Conservation (phyloP, 2,888 invertebrate species). For the Falcaria lacertinaria region DNA sequence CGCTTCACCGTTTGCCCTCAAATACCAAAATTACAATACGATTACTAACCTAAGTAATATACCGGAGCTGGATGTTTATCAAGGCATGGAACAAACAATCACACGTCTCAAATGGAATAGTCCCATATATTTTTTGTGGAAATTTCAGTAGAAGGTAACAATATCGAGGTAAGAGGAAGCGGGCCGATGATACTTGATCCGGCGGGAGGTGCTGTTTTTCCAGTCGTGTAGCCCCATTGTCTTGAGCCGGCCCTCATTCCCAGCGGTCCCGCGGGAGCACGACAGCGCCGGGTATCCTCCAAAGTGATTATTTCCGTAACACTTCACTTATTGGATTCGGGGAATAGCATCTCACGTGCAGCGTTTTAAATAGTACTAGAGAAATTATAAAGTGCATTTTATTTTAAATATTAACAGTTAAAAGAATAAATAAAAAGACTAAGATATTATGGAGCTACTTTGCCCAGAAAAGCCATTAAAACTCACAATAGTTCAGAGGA, state of each 20-base stretch:
- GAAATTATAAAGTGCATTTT: no score
- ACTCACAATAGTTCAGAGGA: conserved; percentile 5
- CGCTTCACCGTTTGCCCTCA: conserved; percentile 42
- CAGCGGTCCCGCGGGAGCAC: conserved; percentile 27
- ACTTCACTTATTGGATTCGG: conserved; percentile 36
- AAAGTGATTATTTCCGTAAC: conserved; percentile 44
- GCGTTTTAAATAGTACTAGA: conserved; percentile 6
- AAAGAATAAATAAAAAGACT: no score
- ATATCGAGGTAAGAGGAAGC: conserved; percentile 20
- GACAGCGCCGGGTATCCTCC: conserved; percentile 27
- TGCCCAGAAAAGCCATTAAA: not conserved
- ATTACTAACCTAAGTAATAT: not conserved
- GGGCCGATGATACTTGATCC: conserved; percentile 24
- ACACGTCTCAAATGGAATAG: conserved; percentile 8
- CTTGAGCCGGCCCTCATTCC: conserved; percentile 24
- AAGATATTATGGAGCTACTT: no score
- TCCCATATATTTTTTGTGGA: conserved; percentile 17
- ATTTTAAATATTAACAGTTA: no score
- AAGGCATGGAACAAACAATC: not conserved
- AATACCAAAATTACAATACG: conserved; percentile 16
- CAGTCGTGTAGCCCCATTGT: conserved; percentile 32
- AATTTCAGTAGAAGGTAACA: conserved; percentile 17
- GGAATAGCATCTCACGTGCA: conserved; percentile 8
- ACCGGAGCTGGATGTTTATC: no score
- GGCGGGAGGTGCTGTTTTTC: conserved; percentile 32